Base-by-base conservation (phyloP, 2,113 vertebrate species). In the Strix aluco region DNA sequence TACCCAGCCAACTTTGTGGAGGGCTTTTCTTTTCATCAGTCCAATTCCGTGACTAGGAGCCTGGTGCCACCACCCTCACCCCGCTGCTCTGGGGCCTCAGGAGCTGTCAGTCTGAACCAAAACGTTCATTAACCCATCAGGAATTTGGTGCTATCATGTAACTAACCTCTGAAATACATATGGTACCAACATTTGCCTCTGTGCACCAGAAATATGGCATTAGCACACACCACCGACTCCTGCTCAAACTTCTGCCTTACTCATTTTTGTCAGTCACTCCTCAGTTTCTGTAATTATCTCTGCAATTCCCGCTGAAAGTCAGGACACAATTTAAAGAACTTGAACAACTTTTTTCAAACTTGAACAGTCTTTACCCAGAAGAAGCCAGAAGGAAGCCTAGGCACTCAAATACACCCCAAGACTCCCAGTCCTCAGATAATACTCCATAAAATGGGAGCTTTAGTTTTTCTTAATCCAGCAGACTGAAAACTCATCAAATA, bases 191-290 rank as follows among this genome's bases (percentile, higher is more conserved):
- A 0, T 1, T 62, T 81, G 51, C 46, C 62, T 30, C 63, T 0
- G 1, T 6, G n/a, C 40, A 44, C 46, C 67, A 77, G 20, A n/a
- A 81, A 20, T 2, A 52, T 0, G 1, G 80, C 66, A 40, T 19
- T 0, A n/a, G 62, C 65, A 69, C 49, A 18, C 16, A 30, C 13
- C n/a, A 20, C 47, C 0, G 0, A 74, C 25, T 36, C 29, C 63
- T 32, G 87, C 71, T 63, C 82, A 36, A 18, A 26, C 29, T 67
- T 75, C 46, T 46, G 47, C 40, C 55, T 20, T 25, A 4, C 0
- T 57, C 32, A 18, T 20, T 89, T 74, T 29, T 52, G 26, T 40
- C 72, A 51, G 23, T 8, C 7, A 2, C 77, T 78, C 67, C 51
- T 86, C 51, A n/a, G n/a, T 51, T 78, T 80, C 61, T 49, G 71